Conservation (phyloP, 2,888 invertebrate genomes). For the Brachypterus glaber region DNA sequence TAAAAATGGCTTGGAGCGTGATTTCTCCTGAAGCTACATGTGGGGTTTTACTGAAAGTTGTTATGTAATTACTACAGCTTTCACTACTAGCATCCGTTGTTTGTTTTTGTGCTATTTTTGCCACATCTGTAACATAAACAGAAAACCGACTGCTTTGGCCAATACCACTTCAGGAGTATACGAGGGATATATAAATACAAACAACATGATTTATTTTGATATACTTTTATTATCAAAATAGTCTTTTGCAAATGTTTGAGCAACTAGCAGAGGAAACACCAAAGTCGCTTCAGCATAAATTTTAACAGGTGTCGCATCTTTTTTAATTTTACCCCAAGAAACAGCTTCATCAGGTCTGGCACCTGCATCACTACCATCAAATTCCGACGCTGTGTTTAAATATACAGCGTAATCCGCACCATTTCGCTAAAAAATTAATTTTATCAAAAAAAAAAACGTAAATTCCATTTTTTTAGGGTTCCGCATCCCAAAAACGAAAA, state of each 20-base stretch:
- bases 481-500: no score
- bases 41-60: no score
- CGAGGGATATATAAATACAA: no score
- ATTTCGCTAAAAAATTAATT: conserved; percentile 56
- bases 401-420: conserved; percentile 95
- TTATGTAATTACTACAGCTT: no score
- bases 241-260: conserved; percentile 86
- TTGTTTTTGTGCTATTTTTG: no score
- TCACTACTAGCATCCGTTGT: no score
- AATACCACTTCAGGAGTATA: no score
- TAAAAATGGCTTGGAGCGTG: no score
- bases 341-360: conserved; percentile 97
- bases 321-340: conserved; percentile 96
- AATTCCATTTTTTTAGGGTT: conserved; percentile 6
- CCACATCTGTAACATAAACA: no score
- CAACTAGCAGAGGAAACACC: conserved; percentile 89
- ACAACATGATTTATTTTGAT: no score
- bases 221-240: conserved; percentile 32
- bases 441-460: conserved; percentile 12
- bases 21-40: no score
- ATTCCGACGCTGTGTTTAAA: conserved; percentile 91
- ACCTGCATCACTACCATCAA: conserved; percentile 96
- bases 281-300: conserved; percentile 89
- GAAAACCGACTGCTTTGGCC: no score
- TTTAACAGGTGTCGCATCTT: conserved; percentile 83